A percentile compares a stretch with the other conserved stretches of the same genome.
These are phyloP conservation scores for Aegypius monachus DNA, from an alignment of 2,113 vertebrate species.

Conservation along the genomic window DNA sequence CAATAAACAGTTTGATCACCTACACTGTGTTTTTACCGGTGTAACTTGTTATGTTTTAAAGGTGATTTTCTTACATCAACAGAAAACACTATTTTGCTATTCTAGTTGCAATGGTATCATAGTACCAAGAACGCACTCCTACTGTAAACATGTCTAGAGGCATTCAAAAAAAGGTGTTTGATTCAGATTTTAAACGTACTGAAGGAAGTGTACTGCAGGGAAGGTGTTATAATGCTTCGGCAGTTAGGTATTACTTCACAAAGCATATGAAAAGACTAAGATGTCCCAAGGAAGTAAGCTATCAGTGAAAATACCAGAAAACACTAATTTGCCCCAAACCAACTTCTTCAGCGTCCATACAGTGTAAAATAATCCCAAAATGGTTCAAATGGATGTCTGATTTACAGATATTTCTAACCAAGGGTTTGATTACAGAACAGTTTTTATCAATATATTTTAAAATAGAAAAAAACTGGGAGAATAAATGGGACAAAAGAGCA, in stretches of 20 bases:
- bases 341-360: neutral
- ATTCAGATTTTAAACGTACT: neutral
- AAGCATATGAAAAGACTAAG: neutral
- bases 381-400: constrained; percentile 95
- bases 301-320: neutral
- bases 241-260: neutral
- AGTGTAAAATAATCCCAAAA: neutral
- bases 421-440: constrained; percentile 78
- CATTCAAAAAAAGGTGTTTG: neutral
- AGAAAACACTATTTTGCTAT: neutral
- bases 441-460: constrained; percentile 82
- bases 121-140: neutral
- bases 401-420: constrained; percentile 96
- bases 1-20: neutral
- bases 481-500: constrained; percentile 80
- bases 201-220: neutral
- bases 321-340: neutral
- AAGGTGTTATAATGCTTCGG: neutral
- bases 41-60: accelerated
- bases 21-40: neutral
- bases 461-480: constrained; percentile 73
- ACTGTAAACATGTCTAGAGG: neutral
- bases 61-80: neutral
- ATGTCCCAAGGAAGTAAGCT: neutral
- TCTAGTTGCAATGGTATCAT: neutral